Percentiles rank a stretch among this genome's conserved stretches.
Conservation (phyloP, 2,113 vertebrate species). For the Struthio camelus region DNA sequence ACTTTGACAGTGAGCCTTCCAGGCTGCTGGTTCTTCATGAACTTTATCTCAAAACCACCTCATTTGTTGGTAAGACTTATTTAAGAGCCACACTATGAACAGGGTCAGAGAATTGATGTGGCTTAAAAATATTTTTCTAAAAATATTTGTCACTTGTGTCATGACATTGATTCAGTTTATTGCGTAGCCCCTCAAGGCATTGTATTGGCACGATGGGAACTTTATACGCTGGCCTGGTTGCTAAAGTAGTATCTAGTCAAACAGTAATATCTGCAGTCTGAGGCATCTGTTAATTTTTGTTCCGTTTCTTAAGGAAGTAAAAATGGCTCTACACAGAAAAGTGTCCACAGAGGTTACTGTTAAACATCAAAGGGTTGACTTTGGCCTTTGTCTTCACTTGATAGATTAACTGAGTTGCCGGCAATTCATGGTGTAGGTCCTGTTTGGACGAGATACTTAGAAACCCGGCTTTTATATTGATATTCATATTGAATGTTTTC, state of each 20-base stretch:
- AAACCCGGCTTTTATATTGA: not conserved
- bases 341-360: not conserved
- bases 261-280: not conserved
- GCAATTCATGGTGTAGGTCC: not conserved
- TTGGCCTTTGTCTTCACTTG: not conserved
- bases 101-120: not conserved
- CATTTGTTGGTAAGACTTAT: not conserved
- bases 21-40: not conserved
- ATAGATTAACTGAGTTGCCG: not conserved
- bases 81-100: not conserved
- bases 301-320: not conserved
- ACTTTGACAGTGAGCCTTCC: not conserved
- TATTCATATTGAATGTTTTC: not conserved
- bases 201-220: not conserved
- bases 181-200: not conserved
- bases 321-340: not conserved
- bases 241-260: not conserved
- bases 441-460: not conserved
- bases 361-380: not conserved
- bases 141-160: not conserved
- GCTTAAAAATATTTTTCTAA: not conserved
- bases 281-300: not conserved
- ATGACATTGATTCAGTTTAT: not conserved
- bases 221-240: not conserved
- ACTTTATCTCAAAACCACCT: not conserved